These are phyloP conservation scores for Papilio protenor DNA, from an alignment of 2,888 invertebrate species.

Conservation along the genomic window DNA sequence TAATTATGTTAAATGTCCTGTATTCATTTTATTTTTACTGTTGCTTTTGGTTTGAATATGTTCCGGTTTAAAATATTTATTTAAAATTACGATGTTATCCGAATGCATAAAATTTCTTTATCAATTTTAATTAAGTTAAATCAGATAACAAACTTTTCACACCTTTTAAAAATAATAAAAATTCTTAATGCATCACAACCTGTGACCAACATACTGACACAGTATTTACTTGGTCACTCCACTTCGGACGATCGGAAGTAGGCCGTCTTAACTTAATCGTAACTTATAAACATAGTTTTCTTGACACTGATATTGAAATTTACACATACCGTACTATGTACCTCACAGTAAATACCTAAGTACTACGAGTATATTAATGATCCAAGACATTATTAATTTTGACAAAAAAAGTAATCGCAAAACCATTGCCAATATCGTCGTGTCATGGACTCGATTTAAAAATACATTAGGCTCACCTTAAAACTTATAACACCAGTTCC, in stretches of 20 bases:
- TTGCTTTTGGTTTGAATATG: neutral
- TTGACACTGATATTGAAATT: slow-evolving; percentile 51
- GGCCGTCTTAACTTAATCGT: slow-evolving; percentile 71
- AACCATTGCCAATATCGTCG: neutral
- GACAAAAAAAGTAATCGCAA: neutral
- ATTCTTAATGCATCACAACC: slow-evolving; percentile 47
- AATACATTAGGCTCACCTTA: slow-evolving; percentile 60
- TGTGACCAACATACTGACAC: slow-evolving; percentile 62
- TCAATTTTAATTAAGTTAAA: neutral
- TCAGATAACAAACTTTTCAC: neutral
- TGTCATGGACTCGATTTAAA: slow-evolving; percentile 48
- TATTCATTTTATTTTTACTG: slow-evolving; percentile 16
- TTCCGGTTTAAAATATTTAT: neutral
- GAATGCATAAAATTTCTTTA: neutral
- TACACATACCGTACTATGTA: slow-evolving; percentile 40
- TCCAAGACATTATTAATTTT: slow-evolving; percentile 24
- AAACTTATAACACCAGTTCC: slow-evolving; percentile 65
- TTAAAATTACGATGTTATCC: neutral
- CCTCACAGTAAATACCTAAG: slow-evolving; percentile 6
- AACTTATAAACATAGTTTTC: slow-evolving; percentile 70
- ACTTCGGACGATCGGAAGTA: slow-evolving; percentile 74
- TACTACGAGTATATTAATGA: slow-evolving; percentile 26
- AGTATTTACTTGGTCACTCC: slow-evolving; percentile 68
- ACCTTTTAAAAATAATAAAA: slow-evolving; percentile 19
- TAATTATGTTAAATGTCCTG: slow-evolving; percentile 14